These are phyloP conservation scores for Cyphomyrus plagiostoma DNA, from an alignment of 2,113 vertebrate species.

Conservation along the genomic window DNA sequence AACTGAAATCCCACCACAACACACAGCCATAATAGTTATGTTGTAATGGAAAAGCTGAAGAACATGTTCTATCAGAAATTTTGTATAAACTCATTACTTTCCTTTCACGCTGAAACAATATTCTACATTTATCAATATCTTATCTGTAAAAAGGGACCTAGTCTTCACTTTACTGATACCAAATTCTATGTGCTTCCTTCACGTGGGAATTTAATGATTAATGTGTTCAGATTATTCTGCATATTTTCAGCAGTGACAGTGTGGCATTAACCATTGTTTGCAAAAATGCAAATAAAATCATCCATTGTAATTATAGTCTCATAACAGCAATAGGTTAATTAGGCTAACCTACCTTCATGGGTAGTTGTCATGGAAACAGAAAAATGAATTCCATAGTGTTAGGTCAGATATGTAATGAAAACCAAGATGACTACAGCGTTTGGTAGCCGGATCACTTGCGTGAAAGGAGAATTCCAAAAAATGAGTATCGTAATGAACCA, in stretches of 20 bases:
- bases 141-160: not conserved
- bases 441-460: not conserved
- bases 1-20: not conserved
- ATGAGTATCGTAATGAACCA: not conserved
- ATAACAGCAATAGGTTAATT: constrained; percentile 11
- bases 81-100: not conserved
- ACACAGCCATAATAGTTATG: not conserved
- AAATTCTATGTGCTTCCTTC: not conserved
- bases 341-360: constrained; percentile 27
- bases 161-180: not conserved
- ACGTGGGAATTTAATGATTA: not conserved
- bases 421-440: not conserved
- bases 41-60: not conserved
- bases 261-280: not conserved
- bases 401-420: not conserved
- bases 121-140: not conserved
- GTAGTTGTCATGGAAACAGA: constrained; percentile 38
- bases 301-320: not conserved
- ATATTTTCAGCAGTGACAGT: not conserved
- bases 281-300: constrained; percentile 1
- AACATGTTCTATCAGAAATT: not conserved
- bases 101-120: not conserved
- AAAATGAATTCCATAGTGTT: not conserved
- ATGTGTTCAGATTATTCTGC: not conserved
- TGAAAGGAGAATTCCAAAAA: not conserved